Base-by-base conservation (phyloP, 92 coral and sea anemone genomes). In the Isaurus tuberculatus region DNA sequence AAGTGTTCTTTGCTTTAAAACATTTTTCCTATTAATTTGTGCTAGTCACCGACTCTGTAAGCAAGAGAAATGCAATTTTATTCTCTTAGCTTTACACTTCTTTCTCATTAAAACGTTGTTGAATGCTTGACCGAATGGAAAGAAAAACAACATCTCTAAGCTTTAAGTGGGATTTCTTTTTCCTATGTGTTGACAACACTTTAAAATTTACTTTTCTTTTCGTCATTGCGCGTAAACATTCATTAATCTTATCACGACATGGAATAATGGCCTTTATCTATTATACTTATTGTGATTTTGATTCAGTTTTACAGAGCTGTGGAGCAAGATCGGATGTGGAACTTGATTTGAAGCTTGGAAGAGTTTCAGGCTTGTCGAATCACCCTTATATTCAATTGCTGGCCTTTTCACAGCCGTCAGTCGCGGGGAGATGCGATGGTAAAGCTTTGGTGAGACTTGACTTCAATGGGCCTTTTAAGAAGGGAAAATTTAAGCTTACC, bases 401-500 rank as follows among this genome's bases (percentile, higher is more conserved):
- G 7, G 71, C 77, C 11, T 4, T 87, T 31, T 77, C 91, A 1
- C 46, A 81, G 33, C 84, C 94, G 2, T 85, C 90, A 8, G 49
- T 44, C 5, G 48, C 86, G 13, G 85, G 82, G 10, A 90, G 36
- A 7, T 97, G 99, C 31, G 95, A 96, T 17, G 86, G 93, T 8
- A 98, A 89, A 72, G 94, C 97, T 14, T 57, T 94, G 20, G 83
- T 92, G n/a, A 88, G 91, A 8, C 33, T 97, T 19, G 92, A 97
- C 68, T 92, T 97, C 83, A 90, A 92, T 63, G 99, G 98, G 7
- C 93, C 97, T 13, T 91, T 86, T 57, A 97, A 89, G 30, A 92
- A 86, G 83, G 95, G 88, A 25, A 90, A 85, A 70, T 88, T 97
- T 53, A 94, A 92, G 75, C 88, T 97, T 11, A 83, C 51, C 46